Conservation (phyloP, 2,113 vertebrate species). For the Istiophorus platypterus region DNA sequence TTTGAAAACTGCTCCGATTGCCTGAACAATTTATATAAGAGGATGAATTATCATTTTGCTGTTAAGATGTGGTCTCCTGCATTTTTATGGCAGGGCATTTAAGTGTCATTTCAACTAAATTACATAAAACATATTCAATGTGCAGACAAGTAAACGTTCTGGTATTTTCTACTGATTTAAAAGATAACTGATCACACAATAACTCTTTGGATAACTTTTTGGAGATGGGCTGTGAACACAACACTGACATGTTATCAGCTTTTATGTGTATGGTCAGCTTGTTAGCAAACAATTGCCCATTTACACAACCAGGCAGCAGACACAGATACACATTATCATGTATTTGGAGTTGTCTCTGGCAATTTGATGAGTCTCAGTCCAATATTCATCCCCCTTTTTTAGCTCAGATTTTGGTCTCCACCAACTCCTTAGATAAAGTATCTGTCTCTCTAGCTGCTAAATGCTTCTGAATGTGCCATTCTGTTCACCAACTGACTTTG, state of each 20-base stretch:
- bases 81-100: slow-evolving; percentile 17
- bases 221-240: too few species aligned
- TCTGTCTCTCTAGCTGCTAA: neutral
- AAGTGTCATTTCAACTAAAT: neutral
- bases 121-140: neutral
- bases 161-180: neutral
- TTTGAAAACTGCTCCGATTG: neutral
- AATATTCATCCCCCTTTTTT: neutral
- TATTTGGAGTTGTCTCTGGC: neutral
- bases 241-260: too few species aligned
- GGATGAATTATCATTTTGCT: neutral
- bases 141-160: neutral
- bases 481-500: neutral
- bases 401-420: neutral
- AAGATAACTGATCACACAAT: neutral
- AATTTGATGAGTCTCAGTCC: neutral
- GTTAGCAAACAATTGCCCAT: neutral
- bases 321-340: neutral
- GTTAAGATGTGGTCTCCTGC: neutral
- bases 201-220: too few species aligned
- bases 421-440: neutral
- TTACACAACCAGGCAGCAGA: neutral
- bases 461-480: neutral
- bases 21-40: neutral
- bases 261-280: neutral